Evolutionary conservation across 2,888 invertebrate species (phyloP), one percentile per base, ranked within the genome.

Genomic region (Scaptomyza reducta): DNA sequence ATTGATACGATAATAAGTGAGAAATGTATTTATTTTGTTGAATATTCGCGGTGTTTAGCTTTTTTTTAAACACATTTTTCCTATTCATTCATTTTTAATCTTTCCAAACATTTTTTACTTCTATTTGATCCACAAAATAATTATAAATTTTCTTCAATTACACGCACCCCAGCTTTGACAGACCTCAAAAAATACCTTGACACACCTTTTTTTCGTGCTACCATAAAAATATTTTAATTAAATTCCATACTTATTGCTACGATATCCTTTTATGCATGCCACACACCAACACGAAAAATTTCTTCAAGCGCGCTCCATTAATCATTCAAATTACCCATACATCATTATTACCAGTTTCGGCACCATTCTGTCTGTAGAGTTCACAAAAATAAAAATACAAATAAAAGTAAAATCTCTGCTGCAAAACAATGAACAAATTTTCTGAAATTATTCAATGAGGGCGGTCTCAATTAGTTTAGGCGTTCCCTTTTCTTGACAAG

Each of bases 391-490:
- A 14, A 46, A 58, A 45, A 50, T 11, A 71, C 46, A 42, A 35
- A 45, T 46, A 53, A 55, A 63, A 47, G 41, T 47, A 73, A 74
- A 85, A 72, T 77, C 72, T 65, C 42, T 44, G 63, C 59, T 18
- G 22, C 55, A 67, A 74, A 59, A 77, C 70, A 70, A 70, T 63
- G 49, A 57, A 70, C 58, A 70, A 68, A 59, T 68, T 69, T 63
- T 70, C 56, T n/a, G 53, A 82, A 82, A 86, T 87, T 82, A 84
- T 86, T 83, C 89, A 85, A 79, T 87, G 82, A 89, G 87, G 89
- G 86, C 87, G 86, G 86, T 89, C 89, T 88, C 86, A 87, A 88
- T 86, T 86, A 88, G 89, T 85, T 87, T 85, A 76, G 89, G 70
- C 75, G 59, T 74, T 77, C 59, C 70, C 31, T 25, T 71, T 35